A percentile compares a stretch with the other conserved stretches of the same genome.
phyloP scores from a whole-genome alignment of 2,888 invertebrate genomes.

The Limnephilus lunatus region DNA sequence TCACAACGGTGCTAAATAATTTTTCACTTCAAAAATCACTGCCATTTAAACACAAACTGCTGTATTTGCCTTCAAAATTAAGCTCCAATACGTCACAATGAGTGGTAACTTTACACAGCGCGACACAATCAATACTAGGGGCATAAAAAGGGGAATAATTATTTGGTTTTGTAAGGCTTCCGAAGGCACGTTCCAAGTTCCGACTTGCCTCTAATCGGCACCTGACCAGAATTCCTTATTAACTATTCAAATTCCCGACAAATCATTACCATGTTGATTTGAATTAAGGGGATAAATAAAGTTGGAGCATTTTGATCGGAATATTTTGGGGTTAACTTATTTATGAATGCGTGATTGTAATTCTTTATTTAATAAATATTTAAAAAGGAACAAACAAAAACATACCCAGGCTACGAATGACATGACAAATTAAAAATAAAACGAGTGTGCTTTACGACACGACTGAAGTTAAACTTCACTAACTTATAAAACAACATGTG shows the following conservation, averaged over 20 bases:
- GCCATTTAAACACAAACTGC: neutral
- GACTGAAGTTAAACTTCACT: too few relatives aligned
- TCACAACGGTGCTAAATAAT: too few relatives aligned
- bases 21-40: too few relatives aligned
- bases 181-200: neutral
- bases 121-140: neutral
- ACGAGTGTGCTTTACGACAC: too few relatives aligned
- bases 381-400: too few relatives aligned
- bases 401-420: too few relatives aligned
- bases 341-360: neutral
- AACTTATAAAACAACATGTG: too few relatives aligned
- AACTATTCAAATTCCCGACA: neutral
- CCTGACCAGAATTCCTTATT: neutral
- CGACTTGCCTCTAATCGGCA: neutral
- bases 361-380: neutral
- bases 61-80: neutral
- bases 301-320: neutral
- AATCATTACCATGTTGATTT: neutral
- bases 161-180: neutral
- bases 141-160: neutral
- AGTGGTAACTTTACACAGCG: neutral
- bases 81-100: neutral
- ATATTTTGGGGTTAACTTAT: neutral
- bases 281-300: neutral
- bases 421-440: too few relatives aligned